Percentiles rank a stretch among this genome's conserved stretches.
Conservation (phyloP, 2,797 vertebrate genomes). For the Iguana delicatissima region DNA sequence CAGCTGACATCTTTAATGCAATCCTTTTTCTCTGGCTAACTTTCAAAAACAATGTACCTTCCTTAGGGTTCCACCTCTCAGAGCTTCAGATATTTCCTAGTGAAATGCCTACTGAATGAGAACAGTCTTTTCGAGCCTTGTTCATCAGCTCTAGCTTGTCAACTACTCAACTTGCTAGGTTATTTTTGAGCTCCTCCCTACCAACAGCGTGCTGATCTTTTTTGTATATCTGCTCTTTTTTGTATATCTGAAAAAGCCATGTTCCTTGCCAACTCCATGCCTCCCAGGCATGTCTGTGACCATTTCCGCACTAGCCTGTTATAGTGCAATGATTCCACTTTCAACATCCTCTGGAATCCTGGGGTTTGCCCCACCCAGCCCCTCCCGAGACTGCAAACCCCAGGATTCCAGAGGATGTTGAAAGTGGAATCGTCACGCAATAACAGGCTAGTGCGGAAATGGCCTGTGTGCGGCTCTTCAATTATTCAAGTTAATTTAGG, state of each 20-base stretch:
- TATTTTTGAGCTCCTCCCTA: neutral
- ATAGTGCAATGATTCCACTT: no score
- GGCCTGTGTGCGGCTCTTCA: neutral
- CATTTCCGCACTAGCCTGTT: no score
- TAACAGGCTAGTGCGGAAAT: no score
- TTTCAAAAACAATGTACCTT: neutral
- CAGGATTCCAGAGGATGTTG: no score
- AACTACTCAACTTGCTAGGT: neutral
- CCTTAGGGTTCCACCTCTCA: neutral
- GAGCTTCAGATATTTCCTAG: neutral
- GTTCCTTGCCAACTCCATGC: neutral
- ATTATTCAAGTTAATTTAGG: neutral
- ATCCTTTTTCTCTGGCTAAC: neutral
- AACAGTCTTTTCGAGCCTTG: neutral
- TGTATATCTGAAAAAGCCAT: neutral
- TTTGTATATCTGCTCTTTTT: neutral
- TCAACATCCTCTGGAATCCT: no score
- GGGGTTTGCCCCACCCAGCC: no score
- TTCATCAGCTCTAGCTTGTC: neutral
- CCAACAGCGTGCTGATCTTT: neutral
- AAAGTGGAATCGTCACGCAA: no score
- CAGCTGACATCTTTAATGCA: neutral
- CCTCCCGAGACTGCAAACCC: no score
- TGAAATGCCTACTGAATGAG: neutral
- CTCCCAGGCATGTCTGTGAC: neutral